Evolutionary conservation across 2,797 vertebrate genomes (phyloP), one percentile per base, ranked within the genome.

Genomic region (Esox lucius): DNA sequence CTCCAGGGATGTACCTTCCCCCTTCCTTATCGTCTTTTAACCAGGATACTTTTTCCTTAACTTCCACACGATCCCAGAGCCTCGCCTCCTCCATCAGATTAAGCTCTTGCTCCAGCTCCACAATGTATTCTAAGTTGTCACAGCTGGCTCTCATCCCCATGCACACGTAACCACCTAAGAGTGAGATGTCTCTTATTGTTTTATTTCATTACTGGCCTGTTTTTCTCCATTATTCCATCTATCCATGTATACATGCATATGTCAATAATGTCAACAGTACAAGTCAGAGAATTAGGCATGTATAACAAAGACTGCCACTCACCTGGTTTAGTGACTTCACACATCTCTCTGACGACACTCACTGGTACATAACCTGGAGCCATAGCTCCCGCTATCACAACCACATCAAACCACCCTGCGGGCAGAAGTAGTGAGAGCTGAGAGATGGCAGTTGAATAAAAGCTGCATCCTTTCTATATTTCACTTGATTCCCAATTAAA

Each of bases 111-210:
- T 96, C 94, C 87, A 98, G 85, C 0, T 86, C 80, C 0, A 66
- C 83, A 86, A 95, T 96, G 91, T 95, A 98, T 0, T 51, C 78
- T 67, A 85, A 35, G 78, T 97, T 99, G 0, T 94, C 91, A 0
- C 0, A 4, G 74, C 96, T 95, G 71, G 81, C 83, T 86, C 96
- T 93, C 0, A 96, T 97, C 0, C 96, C 98, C 92, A 98, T 92
- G 88, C 97, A 98, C 70, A 97, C 56, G 51, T 91, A 92, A 19
- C 97, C 97, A 4, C 96, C 97, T 0, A 4, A 73, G 0, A 78
- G 19, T 69, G 46, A 46, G 73, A 28, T 5, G 35, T 39, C 49
- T 49, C 49, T 8, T 4, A 15, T 17, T 51, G 49, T 51, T 31
- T 31, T 3, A 31, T 31, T 3, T 39, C 4, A 39, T 39, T 39